These are phyloP conservation scores for Clarias batrachus DNA, from an alignment of 2,113 vertebrate genomes.

Conservation along the genomic window DNA sequence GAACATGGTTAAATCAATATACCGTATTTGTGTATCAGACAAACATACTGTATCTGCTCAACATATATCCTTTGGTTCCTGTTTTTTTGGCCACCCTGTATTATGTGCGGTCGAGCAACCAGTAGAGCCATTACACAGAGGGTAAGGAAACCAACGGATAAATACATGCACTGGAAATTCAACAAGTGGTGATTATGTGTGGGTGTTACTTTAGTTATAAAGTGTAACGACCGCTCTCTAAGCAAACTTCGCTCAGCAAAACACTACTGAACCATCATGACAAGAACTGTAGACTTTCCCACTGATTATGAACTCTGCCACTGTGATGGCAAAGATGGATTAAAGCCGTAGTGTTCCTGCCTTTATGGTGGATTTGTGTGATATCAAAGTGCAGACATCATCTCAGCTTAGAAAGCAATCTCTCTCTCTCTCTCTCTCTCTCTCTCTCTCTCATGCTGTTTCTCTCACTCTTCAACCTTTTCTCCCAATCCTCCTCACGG, in stretches of 20 bases:
- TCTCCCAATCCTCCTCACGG: slow-evolving; percentile 61
- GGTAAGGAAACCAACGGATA: not conserved
- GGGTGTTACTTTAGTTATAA: slow-evolving; percentile 2
- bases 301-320: not conserved
- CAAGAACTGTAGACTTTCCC: slow-evolving; percentile 17
- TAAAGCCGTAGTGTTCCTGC: slow-evolving; percentile 14
- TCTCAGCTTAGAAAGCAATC: slow-evolving; percentile 28
- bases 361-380: slow-evolving; percentile 20
- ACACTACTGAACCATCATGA: not conserved
- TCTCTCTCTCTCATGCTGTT: slow-evolving; percentile 7
- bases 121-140: not conserved
- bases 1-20: not conserved
- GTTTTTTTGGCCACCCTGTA: not conserved
- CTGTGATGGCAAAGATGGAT: slow-evolving; percentile 13
- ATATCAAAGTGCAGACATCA: slow-evolving; percentile 46
- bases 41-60: too few relatives aligned
- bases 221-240: not conserved
- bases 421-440: slow-evolving; percentile 20
- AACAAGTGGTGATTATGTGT: not conserved
- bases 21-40: too few relatives aligned
- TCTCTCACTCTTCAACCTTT: slow-evolving; percentile 21
- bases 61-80: too few relatives aligned
- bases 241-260: not conserved
- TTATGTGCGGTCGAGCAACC: slow-evolving; percentile 28
- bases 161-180: not conserved